These are phyloP conservation scores for Drosophila affinis DNA, from an alignment of 2,888 invertebrate species.

Conservation along the genomic window DNA sequence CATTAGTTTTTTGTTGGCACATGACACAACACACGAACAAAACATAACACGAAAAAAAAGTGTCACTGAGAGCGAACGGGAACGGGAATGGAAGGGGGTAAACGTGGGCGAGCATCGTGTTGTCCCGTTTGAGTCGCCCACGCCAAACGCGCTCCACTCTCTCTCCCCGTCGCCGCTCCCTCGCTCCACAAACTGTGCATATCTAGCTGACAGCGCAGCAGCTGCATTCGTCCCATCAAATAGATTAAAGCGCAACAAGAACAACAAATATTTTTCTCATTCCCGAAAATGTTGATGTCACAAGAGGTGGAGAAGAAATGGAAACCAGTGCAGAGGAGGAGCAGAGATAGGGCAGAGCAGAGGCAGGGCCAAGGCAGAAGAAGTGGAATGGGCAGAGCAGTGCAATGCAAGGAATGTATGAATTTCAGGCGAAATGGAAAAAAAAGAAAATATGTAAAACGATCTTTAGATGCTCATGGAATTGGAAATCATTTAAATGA, in stretches of 20 bases:
- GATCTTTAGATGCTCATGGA: slow-evolving; percentile 19
- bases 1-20: slow-evolving; percentile 36
- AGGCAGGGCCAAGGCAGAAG: slow-evolving; percentile 43
- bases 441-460: slow-evolving; percentile 9
- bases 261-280: slow-evolving; percentile 47
- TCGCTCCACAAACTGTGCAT: background rate
- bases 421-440: slow-evolving; percentile 51
- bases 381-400: slow-evolving; percentile 9
- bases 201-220: slow-evolving; percentile 47
- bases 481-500: slow-evolving; percentile 7
- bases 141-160: slow-evolving; percentile 24
- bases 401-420: slow-evolving; percentile 10
- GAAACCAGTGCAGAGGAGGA: slow-evolving; percentile 48
- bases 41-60: slow-evolving; percentile 32
- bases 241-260: slow-evolving; percentile 71
- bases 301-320: slow-evolving; percentile 48
- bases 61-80: slow-evolving; percentile 18
- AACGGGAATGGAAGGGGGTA: slow-evolving; percentile 12
- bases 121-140: slow-evolving; percentile 45
- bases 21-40: slow-evolving; percentile 22
- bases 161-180: background rate
- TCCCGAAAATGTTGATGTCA: slow-evolving; percentile 56
- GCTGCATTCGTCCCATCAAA: slow-evolving; percentile 63
- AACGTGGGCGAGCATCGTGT: slow-evolving; percentile 45
- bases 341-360: slow-evolving; percentile 29